phyloP scores from a whole-genome alignment of 2,888 invertebrate genomes.

The Neoascia interrupta region DNA sequence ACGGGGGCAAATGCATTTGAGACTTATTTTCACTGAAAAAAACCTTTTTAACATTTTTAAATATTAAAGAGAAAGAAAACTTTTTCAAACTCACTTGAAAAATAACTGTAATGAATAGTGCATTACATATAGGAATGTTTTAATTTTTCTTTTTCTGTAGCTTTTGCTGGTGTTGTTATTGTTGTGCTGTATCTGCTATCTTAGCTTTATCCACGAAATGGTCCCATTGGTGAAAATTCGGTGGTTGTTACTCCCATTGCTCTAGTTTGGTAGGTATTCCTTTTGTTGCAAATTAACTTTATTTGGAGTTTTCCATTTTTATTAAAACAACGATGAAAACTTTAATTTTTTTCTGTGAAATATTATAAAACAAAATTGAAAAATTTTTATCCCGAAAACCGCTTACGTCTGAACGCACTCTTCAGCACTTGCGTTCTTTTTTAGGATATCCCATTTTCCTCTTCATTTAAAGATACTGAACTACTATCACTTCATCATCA shows the following conservation, averaged over 20 bases:
- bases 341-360: constrained; percentile 8
- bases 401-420: constrained; percentile 61
- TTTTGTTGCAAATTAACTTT: neutral
- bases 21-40: constrained; percentile 22
- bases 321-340: neutral
- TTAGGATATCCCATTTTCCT: constrained; percentile 64
- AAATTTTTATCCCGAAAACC: constrained; percentile 40
- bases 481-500: constrained; percentile 67
- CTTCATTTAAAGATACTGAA: constrained; percentile 65
- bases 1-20: constrained; percentile 27
- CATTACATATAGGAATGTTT: too few relatives aligned
- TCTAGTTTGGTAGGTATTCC: too few relatives aligned
- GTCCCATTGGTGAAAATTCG: constrained; percentile 68
- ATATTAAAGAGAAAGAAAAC: neutral
- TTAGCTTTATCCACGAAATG: constrained; percentile 63
- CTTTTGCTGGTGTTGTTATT: constrained; percentile 47
- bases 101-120: too few relatives aligned
- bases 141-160: constrained; percentile 1
- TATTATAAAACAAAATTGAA: too few relatives aligned
- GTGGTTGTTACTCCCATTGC: constrained; percentile 65
- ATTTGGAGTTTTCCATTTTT: constrained; percentile 2
- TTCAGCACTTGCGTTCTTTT: constrained; percentile 66
- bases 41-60: neutral
- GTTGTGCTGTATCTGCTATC: constrained; percentile 37
- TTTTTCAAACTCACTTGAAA: constrained; percentile 44